Evolutionary conservation across 2,888 invertebrate species (phyloP), one percentile per base, ranked within the genome.

Genomic region (Hirtodrosophila histrioides): DNA sequence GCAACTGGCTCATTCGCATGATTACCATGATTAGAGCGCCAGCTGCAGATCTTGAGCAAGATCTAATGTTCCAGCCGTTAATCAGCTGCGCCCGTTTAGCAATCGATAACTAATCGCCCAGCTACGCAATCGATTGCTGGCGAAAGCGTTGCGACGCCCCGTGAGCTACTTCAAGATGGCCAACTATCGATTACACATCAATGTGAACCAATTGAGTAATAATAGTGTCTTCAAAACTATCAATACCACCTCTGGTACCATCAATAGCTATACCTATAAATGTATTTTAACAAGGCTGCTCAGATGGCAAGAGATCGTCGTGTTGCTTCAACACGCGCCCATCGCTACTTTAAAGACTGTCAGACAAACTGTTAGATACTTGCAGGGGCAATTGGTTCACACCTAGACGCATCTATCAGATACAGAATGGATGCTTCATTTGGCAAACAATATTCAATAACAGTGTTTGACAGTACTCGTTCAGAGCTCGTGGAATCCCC

Each of bases 301-400:
- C 17, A 17, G 2, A 17, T 17, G 1, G 17, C 17, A 17, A 17
- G 27, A 27, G 27, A 27, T 27, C 6, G 4, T 27, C 6, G 1
- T 3, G 4, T 27, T 5, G 0, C 6, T 27, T 27, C 27, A 6
- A 27, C 31, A 31, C 31, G 31, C 9, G 31, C 9, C 7, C 31
- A 31, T 31, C 31, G 4, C 31, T 31, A 31, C 8, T 31, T 31
- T 1, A 31, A 31, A 6, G 31, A 31, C 7, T 31, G 4, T 7
- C 31, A 31, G 9, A 31, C 9, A 31, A 31, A 9, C 9, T 31
- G 9, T 41, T 17, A 11, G 29, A 44, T 50, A 53, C 29, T 31
- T 78, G 84, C 78, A 71, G 61, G 69, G 84, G 78, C 82, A 81
- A 84, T 83, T 79, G 80, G 70, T 84, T 86, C 82, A 78, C 86